Evolutionary conservation across 2,888 invertebrate genomes (phyloP).

Genomic region (Notodonta ziczac): DNA sequence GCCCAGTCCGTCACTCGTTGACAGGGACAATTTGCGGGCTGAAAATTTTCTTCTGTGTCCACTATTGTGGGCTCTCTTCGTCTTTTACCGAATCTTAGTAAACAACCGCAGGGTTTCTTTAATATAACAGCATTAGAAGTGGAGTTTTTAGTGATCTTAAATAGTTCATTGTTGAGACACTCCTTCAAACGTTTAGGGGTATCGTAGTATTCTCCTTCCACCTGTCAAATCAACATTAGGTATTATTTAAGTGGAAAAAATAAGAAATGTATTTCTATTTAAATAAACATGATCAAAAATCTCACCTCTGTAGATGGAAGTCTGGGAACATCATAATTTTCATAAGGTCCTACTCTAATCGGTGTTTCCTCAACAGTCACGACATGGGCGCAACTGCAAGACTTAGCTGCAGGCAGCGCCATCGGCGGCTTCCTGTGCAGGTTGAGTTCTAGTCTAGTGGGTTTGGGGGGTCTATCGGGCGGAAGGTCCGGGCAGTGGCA

Average conservation of each 20-base stretch:
- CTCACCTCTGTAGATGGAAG: constrained; percentile 81
- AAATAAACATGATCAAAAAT: neutral
- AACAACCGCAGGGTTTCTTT: constrained; percentile 88
- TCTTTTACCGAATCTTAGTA: constrained; percentile 80
- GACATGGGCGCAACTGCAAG: constrained; percentile 51
- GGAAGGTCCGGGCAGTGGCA: constrained; percentile 60
- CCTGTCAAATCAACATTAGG: constrained; percentile 41
- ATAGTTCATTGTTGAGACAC: constrained; percentile 83
- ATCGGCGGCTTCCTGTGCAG: constrained; percentile 63
- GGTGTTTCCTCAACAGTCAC: constrained; percentile 48
- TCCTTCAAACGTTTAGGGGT: constrained; percentile 90
- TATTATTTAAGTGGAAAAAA: neutral
- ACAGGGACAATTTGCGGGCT: constrained; percentile 81
- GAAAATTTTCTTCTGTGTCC: constrained; percentile 64
- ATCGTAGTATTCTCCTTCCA: constrained; percentile 87
- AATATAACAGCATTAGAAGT: constrained; percentile 84
- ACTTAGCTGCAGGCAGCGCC: constrained; percentile 47
- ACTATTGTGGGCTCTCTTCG: constrained; percentile 63
- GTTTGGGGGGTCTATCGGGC: constrained; percentile 87
- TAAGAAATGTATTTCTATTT: neutral
- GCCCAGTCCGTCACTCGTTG: constrained; percentile 88
- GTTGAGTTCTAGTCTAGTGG: constrained; percentile 54
- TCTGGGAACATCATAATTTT: constrained; percentile 92
- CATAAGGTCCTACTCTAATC: constrained; percentile 84
- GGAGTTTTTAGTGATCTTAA: constrained; percentile 75